These are phyloP conservation scores for Muraenolepis orangiensis DNA, from an alignment of 2,797 vertebrate genomes.

Conservation along the genomic window DNA sequence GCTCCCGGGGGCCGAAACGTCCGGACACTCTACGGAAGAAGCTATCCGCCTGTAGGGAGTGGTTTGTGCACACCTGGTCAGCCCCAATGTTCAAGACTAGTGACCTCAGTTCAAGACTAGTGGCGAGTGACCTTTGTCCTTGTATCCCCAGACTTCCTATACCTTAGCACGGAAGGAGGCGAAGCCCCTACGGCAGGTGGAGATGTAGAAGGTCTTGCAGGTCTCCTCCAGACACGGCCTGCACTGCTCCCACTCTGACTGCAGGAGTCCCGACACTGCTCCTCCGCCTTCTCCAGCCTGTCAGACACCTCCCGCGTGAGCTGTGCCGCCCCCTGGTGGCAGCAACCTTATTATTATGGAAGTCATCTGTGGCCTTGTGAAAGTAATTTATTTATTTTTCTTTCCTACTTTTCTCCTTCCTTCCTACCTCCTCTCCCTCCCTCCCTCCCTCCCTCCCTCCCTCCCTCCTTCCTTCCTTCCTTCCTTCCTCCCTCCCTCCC, in stretches of 20 bases:
- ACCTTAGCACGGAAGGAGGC: slow-evolving; percentile 79
- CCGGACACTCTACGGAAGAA: slow-evolving; percentile 80
- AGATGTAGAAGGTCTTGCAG: slow-evolving; percentile 81
- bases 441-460: too few relatives aligned
- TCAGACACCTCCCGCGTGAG: slow-evolving; percentile 82
- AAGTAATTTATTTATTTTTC: neutral
- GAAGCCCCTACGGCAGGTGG: slow-evolving; percentile 76
- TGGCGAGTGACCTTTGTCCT: too few relatives aligned
- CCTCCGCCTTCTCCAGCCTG: slow-evolving; percentile 83
- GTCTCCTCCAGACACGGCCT: slow-evolving; percentile 82
- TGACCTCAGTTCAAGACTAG: too few relatives aligned
- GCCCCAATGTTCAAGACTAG: too few relatives aligned
- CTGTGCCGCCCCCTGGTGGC: slow-evolving; percentile 77
- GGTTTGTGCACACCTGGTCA: too few relatives aligned
- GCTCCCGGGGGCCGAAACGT: slow-evolving; percentile 66
- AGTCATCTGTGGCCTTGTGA: neutral
- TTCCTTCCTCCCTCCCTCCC: too few relatives aligned
- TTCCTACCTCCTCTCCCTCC: too few relatives aligned
- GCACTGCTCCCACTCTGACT: slow-evolving; percentile 82
- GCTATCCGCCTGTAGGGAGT: slow-evolving; percentile 73
- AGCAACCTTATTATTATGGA: neutral
- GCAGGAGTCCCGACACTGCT: slow-evolving; percentile 79
- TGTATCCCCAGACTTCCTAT: neutral
- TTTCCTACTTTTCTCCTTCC: too few relatives aligned
- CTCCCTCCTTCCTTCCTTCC: too few relatives aligned